Base-by-base conservation (phyloP, 1,140 invertebrate species). In the Medauroidea extradentata region DNA sequence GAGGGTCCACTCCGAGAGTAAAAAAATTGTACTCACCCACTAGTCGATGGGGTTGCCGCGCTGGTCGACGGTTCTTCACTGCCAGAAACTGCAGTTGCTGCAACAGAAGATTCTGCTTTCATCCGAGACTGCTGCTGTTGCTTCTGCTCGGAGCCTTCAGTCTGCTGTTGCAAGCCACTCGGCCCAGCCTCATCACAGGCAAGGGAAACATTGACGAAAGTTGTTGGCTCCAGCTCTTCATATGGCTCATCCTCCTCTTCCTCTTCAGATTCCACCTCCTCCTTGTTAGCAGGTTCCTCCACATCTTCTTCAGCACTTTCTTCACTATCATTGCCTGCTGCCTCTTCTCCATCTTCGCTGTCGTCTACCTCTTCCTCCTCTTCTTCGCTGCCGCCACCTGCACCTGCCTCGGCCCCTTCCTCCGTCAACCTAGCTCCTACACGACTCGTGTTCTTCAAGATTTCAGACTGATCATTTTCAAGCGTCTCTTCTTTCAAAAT, bases 111-210 rank as follows among this genome's bases (percentile, higher is more conserved):
- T 73, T 78, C 75, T 72, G 67, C 71, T 65, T 69, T 69, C 34
- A 52, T 80, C 79, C 53, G 75, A 67, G 67, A 78, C 72, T 46
- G 65, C 72, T 43, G 74, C 75, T 13, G 69, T 21, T 44, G 66
- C 69, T 19, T 68, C 59, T 51, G 75, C 72, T 39, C 76, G 73
- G 16, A 73, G 62, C 41, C 76, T 70, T 11, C 75, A 73, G 13
- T 75, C 52, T 76, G 72, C 67, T 79, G 71, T 59, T 78, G 69
- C 27, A 82, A 63, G n/a, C 81, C 81, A 0, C 80, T 82, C 0
- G 81, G 81, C 34, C 81, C 81, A 23, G 81, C 79, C 62, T 80
- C 78, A 3, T 79, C 75, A 50, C 78, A 78, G 0, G 76, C 71
- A 41, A 79, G 62, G 16, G 77, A 72, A 18, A 78, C 75, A 60